These are phyloP conservation scores for Julus scanicus DNA, from an alignment of 2,888 invertebrate genomes.

Conservation along the genomic window DNA sequence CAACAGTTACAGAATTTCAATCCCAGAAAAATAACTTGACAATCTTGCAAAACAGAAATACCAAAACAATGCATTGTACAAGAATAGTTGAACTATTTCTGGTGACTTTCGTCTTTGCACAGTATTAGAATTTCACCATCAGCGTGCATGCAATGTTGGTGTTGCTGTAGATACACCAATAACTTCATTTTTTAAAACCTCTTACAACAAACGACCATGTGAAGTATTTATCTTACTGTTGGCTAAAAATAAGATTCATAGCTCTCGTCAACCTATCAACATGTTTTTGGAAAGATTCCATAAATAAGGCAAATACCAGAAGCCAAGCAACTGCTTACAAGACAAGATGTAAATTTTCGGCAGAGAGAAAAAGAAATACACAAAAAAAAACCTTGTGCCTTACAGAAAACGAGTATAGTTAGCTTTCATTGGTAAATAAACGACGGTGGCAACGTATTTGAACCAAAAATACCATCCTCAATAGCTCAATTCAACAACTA, in stretches of 20 bases:
- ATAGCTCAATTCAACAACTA: no score
- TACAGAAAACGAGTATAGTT: not conserved
- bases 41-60: not conserved
- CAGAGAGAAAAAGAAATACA: not conserved
- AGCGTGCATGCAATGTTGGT: not conserved
- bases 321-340: not conserved
- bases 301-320: slow-evolving; percentile 6
- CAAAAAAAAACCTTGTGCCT: not conserved
- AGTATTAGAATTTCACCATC: not conserved
- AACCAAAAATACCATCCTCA: no score
- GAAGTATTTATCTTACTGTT: not conserved
- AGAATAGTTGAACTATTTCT: not conserved
- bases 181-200: not conserved
- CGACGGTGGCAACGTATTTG: no score
- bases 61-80: not conserved
- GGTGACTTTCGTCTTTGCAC: not conserved
- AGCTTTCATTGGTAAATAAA: not conserved
- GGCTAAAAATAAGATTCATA: slow-evolving; percentile 43
- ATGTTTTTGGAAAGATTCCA: slow-evolving; percentile 22
- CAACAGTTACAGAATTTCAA: no score
- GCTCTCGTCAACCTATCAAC: slow-evolving; percentile 14
- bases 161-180: not conserved
- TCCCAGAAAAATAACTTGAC: not conserved
- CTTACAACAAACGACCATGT: slow-evolving; percentile 13
- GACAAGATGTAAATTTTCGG: not conserved